These are phyloP conservation scores for Manis crassicaudata DNA, from an alignment of 2,797 vertebrate species.

Conservation along the genomic window DNA sequence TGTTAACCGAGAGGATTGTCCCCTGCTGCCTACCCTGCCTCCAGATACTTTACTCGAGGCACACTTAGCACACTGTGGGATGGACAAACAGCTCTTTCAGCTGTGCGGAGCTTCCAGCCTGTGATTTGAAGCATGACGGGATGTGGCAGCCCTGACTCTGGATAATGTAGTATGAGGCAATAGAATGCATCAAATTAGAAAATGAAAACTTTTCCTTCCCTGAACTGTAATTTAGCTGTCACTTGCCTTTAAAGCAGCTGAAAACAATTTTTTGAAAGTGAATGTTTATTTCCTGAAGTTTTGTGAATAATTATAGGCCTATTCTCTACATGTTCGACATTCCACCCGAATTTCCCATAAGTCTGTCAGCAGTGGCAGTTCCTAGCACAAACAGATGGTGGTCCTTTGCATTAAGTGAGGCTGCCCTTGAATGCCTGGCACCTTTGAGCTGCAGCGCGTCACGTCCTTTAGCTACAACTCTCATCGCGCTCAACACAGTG, in stretches of 20 bases:
- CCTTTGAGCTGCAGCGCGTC: slow-evolving; percentile 35
- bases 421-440: neutral
- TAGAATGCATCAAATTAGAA: slow-evolving; percentile 66
- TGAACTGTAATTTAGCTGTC: slow-evolving; percentile 67
- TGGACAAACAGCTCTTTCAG: neutral
- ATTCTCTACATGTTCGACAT: slow-evolving; percentile 42
- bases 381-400: neutral
- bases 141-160: slow-evolving; percentile 23
- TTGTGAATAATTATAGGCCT: slow-evolving; percentile 72
- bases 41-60: neutral
- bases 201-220: slow-evolving; percentile 66
- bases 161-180: slow-evolving; percentile 41
- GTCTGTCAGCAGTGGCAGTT: neutral
- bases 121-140: neutral
- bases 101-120: neutral
- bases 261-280: slow-evolving; percentile 72
- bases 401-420: neutral
- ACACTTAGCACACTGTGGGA: neutral
- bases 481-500: neutral
- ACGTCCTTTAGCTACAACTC: neutral
- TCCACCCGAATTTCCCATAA: neutral
- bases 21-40: neutral
- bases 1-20: slow-evolving; percentile 7
- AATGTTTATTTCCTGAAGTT: slow-evolving; percentile 71
- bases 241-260: slow-evolving; percentile 73